Evolutionary conservation across 2,797 vertebrate genomes (phyloP).

Genomic region (Manis javanica): DNA sequence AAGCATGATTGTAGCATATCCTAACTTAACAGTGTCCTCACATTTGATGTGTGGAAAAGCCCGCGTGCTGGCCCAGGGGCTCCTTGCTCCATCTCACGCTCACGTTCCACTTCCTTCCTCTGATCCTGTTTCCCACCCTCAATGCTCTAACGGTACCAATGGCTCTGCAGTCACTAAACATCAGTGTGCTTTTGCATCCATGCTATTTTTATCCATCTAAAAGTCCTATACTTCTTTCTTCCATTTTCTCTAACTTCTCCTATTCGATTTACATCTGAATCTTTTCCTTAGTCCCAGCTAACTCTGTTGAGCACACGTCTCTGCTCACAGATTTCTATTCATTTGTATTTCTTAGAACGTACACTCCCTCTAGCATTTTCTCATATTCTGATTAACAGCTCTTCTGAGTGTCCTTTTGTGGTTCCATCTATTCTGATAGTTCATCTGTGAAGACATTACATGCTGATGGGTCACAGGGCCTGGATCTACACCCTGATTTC

Average conservation of each 20-base stretch:
- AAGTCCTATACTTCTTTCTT: neutral
- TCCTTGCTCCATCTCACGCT: neutral
- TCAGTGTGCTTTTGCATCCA: neutral
- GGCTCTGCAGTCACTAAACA: neutral
- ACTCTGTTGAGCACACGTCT: neutral
- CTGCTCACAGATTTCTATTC: neutral
- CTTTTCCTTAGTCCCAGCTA: neutral
- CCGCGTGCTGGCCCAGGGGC: accelerated
- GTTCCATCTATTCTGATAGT: neutral
- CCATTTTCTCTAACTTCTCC: neutral
- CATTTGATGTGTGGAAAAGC: neutral
- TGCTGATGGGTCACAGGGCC: neutral
- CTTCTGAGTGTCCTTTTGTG: neutral
- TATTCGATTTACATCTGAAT: neutral
- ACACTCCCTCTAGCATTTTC: neutral
- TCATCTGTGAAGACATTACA: neutral
- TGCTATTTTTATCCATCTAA: neutral
- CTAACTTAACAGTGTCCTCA: neutral
- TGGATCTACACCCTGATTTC: neutral
- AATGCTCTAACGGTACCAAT: no score
- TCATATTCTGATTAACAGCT: neutral
- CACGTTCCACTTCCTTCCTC: neutral
- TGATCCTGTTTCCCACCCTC: neutral
- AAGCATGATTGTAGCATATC: neutral
- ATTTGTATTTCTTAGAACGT: neutral